phyloP scores from a whole-genome alignment of 2,113 vertebrate genomes.

The Petromus typicus region DNA sequence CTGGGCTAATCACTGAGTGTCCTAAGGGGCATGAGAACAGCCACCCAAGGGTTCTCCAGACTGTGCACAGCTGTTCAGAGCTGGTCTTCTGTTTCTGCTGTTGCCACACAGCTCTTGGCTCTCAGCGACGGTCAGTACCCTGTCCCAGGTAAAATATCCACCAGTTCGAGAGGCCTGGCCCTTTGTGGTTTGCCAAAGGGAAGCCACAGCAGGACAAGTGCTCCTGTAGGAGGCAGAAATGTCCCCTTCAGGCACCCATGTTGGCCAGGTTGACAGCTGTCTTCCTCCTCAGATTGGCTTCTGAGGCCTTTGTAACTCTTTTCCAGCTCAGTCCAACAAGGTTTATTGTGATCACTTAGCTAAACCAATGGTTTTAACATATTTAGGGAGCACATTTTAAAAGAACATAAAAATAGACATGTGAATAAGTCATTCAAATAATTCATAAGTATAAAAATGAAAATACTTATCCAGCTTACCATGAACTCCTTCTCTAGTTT shows the following conservation, averaged over 20 bases:
- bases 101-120: too few relatives aligned
- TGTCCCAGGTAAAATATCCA: neutral
- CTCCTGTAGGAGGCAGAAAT: neutral
- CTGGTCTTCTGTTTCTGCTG: neutral
- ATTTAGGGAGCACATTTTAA: neutral
- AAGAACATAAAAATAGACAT: neutral
- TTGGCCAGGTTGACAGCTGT: rapidly evolving
- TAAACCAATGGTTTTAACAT: neutral
- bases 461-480: neutral
- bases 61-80: neutral
- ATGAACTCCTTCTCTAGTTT: neutral
- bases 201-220: neutral
- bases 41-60: neutral
- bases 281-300: neutral
- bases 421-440: neutral
- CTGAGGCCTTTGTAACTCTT: neutral
- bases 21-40: neutral
- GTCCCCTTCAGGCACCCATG: too few relatives aligned
- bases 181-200: neutral
- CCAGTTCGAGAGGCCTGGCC: neutral
- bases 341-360: neutral
- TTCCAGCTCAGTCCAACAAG: neutral
- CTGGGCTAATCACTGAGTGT: neutral
- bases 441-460: neutral
- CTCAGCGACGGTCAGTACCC: neutral